Evolutionary conservation across 2,797 vertebrate species (phyloP).

Genomic region (Pogoniulus pusillus): DNA sequence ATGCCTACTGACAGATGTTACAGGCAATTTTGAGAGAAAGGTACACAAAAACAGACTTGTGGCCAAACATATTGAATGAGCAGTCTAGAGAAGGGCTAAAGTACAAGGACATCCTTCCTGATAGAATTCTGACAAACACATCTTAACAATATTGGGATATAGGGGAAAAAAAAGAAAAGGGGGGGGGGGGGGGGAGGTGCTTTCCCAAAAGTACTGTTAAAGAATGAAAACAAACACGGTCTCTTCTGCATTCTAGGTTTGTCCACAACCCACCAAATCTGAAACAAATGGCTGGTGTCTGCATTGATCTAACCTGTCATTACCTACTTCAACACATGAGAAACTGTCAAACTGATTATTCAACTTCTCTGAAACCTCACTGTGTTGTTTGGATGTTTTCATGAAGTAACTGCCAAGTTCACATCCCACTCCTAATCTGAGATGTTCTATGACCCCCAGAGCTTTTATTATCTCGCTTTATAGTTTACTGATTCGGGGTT

Average conservation of each 20-base stretch:
- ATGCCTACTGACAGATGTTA: rapidly evolving
- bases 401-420: not conserved
- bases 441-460: not conserved
- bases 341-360: not conserved
- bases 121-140: not conserved
- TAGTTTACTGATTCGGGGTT: not conserved
- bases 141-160: rapidly evolving
- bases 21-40: not conserved
- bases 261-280: rapidly evolving
- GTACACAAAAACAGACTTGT: rapidly evolving
- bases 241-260: rapidly evolving
- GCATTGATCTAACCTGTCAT: not conserved
- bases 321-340: not conserved
- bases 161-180: rapidly evolving
- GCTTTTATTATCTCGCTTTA: not conserved
- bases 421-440: not conserved
- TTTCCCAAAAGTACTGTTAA: not conserved
- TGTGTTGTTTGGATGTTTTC: not conserved
- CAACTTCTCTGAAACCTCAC: rapidly evolving
- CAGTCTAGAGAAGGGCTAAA: not conserved
- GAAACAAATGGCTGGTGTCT: not conserved
- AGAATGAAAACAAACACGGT: not conserved
- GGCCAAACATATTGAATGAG: not conserved
- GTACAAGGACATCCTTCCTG: not conserved
- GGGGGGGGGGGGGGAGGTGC: no score